A percentile compares a stretch with the other conserved stretches of the same genome.
Conservation (phyloP, 2,888 invertebrate species). For the Thymelicus acteon region DNA sequence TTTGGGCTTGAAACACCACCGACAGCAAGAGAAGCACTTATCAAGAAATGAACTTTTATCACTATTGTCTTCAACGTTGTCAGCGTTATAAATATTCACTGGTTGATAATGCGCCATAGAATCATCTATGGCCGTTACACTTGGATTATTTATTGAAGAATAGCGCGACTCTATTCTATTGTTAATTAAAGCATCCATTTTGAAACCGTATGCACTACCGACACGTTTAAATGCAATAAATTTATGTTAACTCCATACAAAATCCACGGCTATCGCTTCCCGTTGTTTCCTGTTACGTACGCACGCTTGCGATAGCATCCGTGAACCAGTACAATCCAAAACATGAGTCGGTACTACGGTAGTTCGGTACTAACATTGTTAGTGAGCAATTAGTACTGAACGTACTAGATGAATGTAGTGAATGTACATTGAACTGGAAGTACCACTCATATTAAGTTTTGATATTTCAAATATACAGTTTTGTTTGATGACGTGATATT, state of each 20-base stretch:
- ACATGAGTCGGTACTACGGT: conserved; percentile 35
- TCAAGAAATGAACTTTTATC: conserved; percentile 53
- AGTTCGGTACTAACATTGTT: conserved; percentile 47
- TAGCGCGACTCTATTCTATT: conserved; percentile 59
- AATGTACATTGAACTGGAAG: conserved; percentile 18
- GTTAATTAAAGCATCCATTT: conserved; percentile 58
- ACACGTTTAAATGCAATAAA: conserved; percentile 58
- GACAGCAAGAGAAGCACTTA: conserved; percentile 55
- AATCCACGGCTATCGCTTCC: conserved; percentile 77
- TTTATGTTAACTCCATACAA: conserved; percentile 59
- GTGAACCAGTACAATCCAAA: conserved; percentile 53
- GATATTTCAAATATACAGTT: neutral
- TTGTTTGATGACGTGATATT: neutral
- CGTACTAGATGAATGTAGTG: conserved; percentile 36
- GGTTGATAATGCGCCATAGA: conserved; percentile 51
- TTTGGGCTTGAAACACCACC: conserved; percentile 60
- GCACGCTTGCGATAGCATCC: conserved; percentile 55
- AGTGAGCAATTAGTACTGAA: conserved; percentile 51
- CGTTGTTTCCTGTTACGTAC: conserved; percentile 73
- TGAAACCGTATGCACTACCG: conserved; percentile 37
- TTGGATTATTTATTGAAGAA: conserved; percentile 61
- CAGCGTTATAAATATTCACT: conserved; percentile 63
- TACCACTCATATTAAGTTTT: neutral
- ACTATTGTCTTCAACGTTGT: conserved; percentile 43
- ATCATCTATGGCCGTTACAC: conserved; percentile 46